Evolutionary conservation across 2,888 invertebrate species (phyloP), one percentile per base, ranked within the genome.

Genomic region (Hydraecia micacea): DNA sequence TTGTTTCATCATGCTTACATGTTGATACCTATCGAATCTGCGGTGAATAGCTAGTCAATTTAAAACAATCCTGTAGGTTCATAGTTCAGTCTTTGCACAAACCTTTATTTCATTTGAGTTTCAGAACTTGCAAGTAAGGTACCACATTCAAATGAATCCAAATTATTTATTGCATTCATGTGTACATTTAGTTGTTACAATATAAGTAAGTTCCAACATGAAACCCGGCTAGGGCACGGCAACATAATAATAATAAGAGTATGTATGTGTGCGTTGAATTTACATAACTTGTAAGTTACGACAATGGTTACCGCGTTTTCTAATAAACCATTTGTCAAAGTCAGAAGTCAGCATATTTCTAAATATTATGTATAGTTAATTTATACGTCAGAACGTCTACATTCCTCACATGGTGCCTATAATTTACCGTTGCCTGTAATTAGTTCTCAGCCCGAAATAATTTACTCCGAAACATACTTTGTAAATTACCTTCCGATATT

Each of bases 371-470:
- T n/a, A 55, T 71, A 63, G 32, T 21, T 36, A 75, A 83, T 73
- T 75, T 62, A 69, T 66, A 68, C 60, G 60, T 66, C 52, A 73
- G 42, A 73, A 75, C 9, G 25, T 60, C 63, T 76, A 73, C n/a
- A 84, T 74, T 83, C 76, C 81, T 76, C 73, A 87, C 46, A 62
- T 55, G 80, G 62, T 39, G n/a, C 73, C 60, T 71, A 36, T 68
- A 84, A 75, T 77, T 77, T 70, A 75, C 32, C 25, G 69, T 72
- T 66, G 62, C 71, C 77, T 71, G 77, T 80, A 75, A 85, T 85
- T 87, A 80, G 77, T 70, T 75, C 63, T 68, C 36, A 71, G 77
- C 65, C 52, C 63, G 65, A 80, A 80, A 80, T 87, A 52, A 84
- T 80, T 75, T 52, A 74, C 73, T 73, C 9, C 6, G 11, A 74